These are phyloP conservation scores for Eudorcas thomsonii DNA, from an alignment of 2,113 vertebrate species.

Conservation along the genomic window DNA sequence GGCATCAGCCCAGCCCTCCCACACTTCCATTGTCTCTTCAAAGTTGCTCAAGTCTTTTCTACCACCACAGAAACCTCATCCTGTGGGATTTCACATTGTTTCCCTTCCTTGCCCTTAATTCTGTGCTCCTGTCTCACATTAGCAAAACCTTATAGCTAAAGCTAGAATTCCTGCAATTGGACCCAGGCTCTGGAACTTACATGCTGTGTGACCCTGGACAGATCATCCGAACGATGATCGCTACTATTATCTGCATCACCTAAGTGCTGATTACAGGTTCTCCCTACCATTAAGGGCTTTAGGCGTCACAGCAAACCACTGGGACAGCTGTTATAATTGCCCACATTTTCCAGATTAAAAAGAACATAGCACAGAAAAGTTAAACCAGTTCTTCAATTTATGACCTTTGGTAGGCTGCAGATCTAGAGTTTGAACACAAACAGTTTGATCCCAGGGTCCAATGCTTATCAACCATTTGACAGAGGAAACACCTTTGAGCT, in stretches of 20 bases:
- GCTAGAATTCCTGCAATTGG: not conserved
- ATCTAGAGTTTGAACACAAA: not conserved
- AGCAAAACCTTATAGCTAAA: not conserved
- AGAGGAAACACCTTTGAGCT: not conserved
- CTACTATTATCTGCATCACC: too few relatives aligned
- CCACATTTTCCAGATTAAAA: not conserved
- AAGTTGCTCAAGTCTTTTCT: not conserved
- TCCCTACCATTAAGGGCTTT: not conserved
- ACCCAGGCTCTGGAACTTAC: not conserved
- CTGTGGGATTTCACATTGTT: not conserved
- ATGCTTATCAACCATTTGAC: not conserved
- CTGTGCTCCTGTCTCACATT: not conserved
- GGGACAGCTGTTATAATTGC: not conserved
- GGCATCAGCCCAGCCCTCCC: not conserved
- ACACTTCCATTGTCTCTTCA: not conserved
- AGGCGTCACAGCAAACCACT: not conserved
- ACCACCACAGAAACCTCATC: not conserved
- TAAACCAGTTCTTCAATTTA: not conserved
- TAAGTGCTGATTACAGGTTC: not conserved
- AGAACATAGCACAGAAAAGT: not conserved
- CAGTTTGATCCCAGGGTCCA: not conserved
- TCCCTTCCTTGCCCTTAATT: not conserved
- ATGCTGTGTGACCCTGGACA: not conserved
- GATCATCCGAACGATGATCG: accelerated
- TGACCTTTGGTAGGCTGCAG: not conserved